These are phyloP conservation scores for Cantharis rufa DNA, from an alignment of 2,888 invertebrate genomes.

Conservation along the genomic window DNA sequence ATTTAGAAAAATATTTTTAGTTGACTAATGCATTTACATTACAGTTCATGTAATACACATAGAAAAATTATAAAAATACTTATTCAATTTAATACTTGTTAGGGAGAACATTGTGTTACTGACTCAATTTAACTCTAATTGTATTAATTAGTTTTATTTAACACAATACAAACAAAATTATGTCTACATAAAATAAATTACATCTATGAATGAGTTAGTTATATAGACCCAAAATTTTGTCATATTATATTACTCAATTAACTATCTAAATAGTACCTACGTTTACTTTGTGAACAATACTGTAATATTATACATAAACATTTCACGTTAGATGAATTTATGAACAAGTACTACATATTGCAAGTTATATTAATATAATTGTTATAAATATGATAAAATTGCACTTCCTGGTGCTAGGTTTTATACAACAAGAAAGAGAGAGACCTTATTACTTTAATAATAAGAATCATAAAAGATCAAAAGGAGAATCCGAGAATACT, in stretches of 20 bases:
- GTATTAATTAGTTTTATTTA: neutral
- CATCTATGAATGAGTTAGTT: neutral
- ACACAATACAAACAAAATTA: constrained; percentile 3
- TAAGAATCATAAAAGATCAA: no score
- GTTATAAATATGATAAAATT: no score
- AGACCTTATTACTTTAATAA: no score
- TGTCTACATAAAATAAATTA: constrained; percentile 2
- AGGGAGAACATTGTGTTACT: neutral
- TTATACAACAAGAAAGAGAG: no score
- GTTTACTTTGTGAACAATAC: no score
- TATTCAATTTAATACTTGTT: neutral
- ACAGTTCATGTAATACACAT: neutral
- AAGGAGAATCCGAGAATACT: no score
- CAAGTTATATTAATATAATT: no score
- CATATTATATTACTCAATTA: neutral
- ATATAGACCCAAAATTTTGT: neutral
- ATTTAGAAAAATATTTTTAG: neutral
- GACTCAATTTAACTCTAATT: neutral
- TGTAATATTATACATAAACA: no score
- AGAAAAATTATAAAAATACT: neutral
- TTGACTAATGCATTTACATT: neutral
- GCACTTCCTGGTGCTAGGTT: no score
- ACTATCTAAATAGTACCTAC: neutral
- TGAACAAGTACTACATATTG: no score
- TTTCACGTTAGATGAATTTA: no score